phyloP scores from a whole-genome alignment of 1,140 invertebrate genomes.

The Nephila pilipes region DNA sequence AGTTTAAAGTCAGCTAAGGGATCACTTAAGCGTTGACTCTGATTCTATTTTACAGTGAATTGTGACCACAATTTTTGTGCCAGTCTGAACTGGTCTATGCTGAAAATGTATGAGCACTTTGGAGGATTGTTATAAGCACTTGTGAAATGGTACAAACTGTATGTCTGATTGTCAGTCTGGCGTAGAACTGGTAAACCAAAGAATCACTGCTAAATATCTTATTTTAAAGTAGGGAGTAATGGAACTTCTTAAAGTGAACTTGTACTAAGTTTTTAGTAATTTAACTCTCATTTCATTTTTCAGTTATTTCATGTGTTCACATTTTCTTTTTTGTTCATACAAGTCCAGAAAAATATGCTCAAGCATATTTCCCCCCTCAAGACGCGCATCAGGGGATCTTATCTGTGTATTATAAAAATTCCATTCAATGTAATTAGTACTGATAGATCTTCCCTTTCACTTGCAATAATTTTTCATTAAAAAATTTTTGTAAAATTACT shows the following conservation, averaged over 20 bases:
- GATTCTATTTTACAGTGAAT: background rate
- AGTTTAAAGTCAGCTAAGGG: conserved; percentile 67
- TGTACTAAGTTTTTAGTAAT: background rate
- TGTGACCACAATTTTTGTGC: conserved; percentile 13
- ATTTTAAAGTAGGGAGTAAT: too few species aligned
- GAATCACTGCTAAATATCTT: background rate
- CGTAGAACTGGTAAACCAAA: conserved; percentile 3
- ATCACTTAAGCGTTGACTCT: conserved; percentile 62
- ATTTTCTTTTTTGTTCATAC: background rate
- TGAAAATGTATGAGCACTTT: background rate
- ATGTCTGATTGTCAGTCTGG: background rate
- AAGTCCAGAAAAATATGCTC: too few species aligned
- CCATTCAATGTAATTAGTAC: too few species aligned
- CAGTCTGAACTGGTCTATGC: background rate
- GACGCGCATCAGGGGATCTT: too few species aligned
- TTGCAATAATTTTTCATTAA: too few species aligned
- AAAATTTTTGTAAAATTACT: too few species aligned
- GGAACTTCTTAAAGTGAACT: background rate
- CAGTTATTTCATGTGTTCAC: background rate
- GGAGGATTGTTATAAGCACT: too few species aligned
- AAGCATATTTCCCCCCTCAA: too few species aligned
- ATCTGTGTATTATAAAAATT: too few species aligned
- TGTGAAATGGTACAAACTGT: background rate
- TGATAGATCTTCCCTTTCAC: too few species aligned
- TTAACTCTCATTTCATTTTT: background rate